phyloP scores from a whole-genome alignment of 2,888 invertebrate genomes.

The Ichneumoninae sp. region DNA sequence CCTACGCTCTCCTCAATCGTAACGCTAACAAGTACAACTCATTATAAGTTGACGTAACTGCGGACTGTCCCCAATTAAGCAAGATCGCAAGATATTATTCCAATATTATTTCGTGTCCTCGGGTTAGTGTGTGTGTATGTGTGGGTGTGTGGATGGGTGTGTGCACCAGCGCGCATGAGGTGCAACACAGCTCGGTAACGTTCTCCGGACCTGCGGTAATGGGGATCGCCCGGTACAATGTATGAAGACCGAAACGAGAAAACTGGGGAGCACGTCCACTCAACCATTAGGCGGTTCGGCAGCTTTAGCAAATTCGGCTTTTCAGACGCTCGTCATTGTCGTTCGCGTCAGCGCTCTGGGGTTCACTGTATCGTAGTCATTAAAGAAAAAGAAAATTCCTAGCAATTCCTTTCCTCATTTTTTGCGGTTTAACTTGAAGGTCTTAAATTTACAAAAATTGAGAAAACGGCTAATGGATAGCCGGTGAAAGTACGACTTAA shows the following conservation, averaged over 20 bases:
- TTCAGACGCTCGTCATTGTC: neutral
- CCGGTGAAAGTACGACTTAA: neutral
- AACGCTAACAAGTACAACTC: conserved; percentile 73
- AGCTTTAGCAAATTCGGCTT: conserved; percentile 4
- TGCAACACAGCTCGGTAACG: conserved; percentile 2
- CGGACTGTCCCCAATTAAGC: conserved; percentile 72
- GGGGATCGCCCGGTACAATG: conserved; percentile 17
- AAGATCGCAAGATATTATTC: conserved; percentile 71
- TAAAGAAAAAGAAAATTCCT: neutral
- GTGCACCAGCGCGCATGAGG: conserved; percentile 20
- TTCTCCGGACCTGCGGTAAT: neutral
- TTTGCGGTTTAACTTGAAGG: neutral
- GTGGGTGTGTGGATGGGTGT: neutral
- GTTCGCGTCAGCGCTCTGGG: neutral
- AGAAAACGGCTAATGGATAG: neutral
- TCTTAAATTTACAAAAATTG: neutral
- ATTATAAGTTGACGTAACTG: conserved; percentile 73
- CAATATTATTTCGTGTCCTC: conserved; percentile 66
- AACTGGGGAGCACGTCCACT: neutral
- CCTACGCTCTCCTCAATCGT: conserved; percentile 61
- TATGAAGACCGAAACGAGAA: conserved; percentile 16
- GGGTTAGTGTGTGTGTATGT: conserved; percentile 18
- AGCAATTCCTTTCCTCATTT: neutral
- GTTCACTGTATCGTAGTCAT: neutral
- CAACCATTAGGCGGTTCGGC: neutral